These are phyloP conservation scores for Cecidostiba fungosa DNA, from an alignment of 2,888 invertebrate genomes.

Conservation along the genomic window DNA sequence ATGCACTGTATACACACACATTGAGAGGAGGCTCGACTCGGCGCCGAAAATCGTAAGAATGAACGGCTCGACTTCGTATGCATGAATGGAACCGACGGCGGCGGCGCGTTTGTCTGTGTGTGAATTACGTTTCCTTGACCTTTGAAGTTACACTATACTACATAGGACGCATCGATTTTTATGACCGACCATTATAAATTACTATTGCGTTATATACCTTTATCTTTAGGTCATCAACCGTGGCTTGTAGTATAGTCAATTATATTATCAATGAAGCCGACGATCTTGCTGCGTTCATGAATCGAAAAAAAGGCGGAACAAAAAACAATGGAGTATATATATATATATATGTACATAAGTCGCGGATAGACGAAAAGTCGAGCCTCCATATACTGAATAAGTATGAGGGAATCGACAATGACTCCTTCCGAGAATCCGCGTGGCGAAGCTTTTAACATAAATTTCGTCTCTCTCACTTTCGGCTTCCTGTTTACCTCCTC, in stretches of 20 bases:
- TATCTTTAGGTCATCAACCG: not conserved
- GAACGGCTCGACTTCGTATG: not conserved
- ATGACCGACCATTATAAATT: not conserved
- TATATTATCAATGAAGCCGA: not conserved
- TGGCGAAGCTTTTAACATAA: slow-evolving; percentile 73
- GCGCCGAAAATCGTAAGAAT: slow-evolving; percentile 8
- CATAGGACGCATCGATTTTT: not conserved
- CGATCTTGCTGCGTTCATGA: not conserved
- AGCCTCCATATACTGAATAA: slow-evolving; percentile 69
- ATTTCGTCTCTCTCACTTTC: slow-evolving; percentile 67
- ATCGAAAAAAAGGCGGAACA: not conserved
- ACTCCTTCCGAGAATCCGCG: slow-evolving; percentile 73
- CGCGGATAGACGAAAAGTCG: slow-evolving; percentile 58
- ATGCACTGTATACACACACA: not conserved
- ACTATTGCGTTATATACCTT: slow-evolving; percentile 1
- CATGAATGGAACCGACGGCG: not conserved
- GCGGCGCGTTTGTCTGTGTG: not conserved
- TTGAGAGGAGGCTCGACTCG: not conserved
- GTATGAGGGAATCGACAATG: slow-evolving; percentile 76
- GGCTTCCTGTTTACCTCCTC: slow-evolving; percentile 53
- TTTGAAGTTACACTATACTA: not conserved
- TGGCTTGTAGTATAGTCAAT: not conserved
- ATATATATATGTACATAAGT: not conserved
- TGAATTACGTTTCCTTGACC: slow-evolving; percentile 6
- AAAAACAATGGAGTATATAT: not conserved